Percentiles rank a stretch among this genome's conserved stretches.
phyloP scores from a whole-genome alignment of 1,140 invertebrate genomes.

The Caenorhabditis inopinata region DNA sequence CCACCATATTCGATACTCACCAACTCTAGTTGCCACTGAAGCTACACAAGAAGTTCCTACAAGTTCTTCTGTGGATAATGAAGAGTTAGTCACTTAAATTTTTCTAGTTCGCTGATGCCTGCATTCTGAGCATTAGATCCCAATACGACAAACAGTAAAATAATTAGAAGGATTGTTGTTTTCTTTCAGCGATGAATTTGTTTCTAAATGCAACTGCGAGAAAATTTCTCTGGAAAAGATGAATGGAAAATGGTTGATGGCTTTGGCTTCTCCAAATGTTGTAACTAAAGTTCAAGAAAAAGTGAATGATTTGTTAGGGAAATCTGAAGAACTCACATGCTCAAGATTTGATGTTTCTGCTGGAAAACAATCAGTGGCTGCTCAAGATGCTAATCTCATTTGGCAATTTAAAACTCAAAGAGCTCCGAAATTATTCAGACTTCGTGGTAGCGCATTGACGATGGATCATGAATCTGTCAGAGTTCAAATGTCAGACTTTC shows the following conservation, averaged over 20 bases:
- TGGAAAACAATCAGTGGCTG: not conserved
- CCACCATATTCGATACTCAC: slow-evolving; percentile 2
- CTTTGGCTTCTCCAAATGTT: slow-evolving; percentile 11
- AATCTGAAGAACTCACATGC: not conserved
- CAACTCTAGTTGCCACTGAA: not conserved
- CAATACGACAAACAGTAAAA: no score
- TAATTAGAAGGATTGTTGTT: not conserved
- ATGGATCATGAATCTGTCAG: not conserved
- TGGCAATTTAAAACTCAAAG: slow-evolving; percentile 28
- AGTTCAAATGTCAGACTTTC: not conserved
- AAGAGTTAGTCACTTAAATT: slow-evolving; percentile 2
- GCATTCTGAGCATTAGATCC: no score
- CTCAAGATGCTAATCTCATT: slow-evolving; percentile 4
- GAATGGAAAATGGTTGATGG: not conserved
- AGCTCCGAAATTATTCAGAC: not conserved
- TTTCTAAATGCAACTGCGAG: not conserved
- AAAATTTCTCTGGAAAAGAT: slow-evolving; percentile 2
- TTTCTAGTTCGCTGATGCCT: no score
- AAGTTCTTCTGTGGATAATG: not conserved
- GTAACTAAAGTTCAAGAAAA: not conserved
- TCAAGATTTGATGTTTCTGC: not conserved
- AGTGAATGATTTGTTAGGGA: not conserved
- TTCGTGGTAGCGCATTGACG: not conserved
- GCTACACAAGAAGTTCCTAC: not conserved
- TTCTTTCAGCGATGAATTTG: slow-evolving; percentile 19